Evolutionary conservation across 1,140 invertebrate genomes (phyloP).

Genomic region (Zelostemma sp.): DNA sequence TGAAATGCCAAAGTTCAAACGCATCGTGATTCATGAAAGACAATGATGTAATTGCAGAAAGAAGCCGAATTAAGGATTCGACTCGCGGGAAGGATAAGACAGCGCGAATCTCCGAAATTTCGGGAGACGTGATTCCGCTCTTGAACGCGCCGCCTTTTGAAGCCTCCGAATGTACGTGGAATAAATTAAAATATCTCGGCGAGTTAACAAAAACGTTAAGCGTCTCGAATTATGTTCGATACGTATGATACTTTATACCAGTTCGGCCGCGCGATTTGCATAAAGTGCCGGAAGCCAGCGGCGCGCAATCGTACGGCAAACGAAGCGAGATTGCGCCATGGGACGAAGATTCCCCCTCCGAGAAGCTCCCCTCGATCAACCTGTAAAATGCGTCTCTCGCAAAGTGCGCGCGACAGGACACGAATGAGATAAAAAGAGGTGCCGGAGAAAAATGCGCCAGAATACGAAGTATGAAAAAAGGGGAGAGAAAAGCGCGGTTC

Average conservation of each 20-base stretch:
- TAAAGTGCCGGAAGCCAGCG: constrained; percentile 47
- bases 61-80: not conserved
- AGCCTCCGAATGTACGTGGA: constrained; percentile 24
- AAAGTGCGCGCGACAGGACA: constrained; percentile 19
- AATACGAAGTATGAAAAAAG: not conserved
- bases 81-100: not conserved
- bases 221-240: constrained; percentile 38
- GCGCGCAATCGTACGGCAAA: constrained; percentile 13
- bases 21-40: too few species aligned
- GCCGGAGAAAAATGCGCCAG: not conserved
- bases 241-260: constrained; percentile 41
- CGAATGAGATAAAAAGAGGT: constrained; percentile 21
- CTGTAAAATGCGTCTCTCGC: constrained; percentile 2
- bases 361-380: not conserved
- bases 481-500: not conserved
- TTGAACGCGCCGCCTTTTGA: constrained; percentile 35
- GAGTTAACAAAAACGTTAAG: constrained; percentile 39
- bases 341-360: not conserved
- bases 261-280: constrained; percentile 44
- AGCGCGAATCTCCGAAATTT: constrained; percentile 6
- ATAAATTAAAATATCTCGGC: constrained; percentile 47
- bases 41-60: too few species aligned
- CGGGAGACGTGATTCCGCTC: constrained; percentile 33
- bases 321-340: constrained; percentile 8
- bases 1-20: too few species aligned